Base-by-base conservation (phyloP, 2,888 invertebrate species). In the Sarcophaga rosellei region DNA sequence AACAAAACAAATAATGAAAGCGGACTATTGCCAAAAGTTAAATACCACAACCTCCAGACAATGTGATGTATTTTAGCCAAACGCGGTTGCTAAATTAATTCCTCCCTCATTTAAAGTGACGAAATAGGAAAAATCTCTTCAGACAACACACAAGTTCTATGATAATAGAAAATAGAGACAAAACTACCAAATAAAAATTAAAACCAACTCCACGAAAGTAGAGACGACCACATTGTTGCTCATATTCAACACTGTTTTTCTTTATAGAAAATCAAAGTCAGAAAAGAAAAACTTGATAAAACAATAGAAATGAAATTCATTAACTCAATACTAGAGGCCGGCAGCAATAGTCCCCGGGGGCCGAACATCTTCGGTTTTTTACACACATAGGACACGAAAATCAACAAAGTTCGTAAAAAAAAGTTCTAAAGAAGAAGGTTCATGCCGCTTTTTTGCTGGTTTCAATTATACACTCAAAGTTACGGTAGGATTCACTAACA, bases 181-280 rank as follows among this genome's bases (percentile, higher is more conserved):
- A 47, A 47, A 47, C 25, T 66, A 20, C 10, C 35, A 66, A 63
- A 66, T 35, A 66, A 1, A 35, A 35, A 15, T 35, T 44, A 5
- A 66, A 66, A 45, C 66, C 4, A 45, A 62, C 21, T 35, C 35
- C 35, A 8, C 35, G 35, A 35, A 35, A 17, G 61, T 15, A 45
- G 21, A 44, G 44, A 73, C 35, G 35, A 21, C 44, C 12, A 20
- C 20, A 44, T 66, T 66, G 11, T 11, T 15, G n/a, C n/a, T 45
- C 66, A n/a, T 20, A 20, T 21, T 20, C 11, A 17, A 17, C 15
- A n/a, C 17, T 25, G 17, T 35, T 72, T 44, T 23, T 45, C 15
- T 61, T 25, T 74, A 59, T 62, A 62, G 61, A 74, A 68, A 74
- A 68, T 44, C 53, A 81, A 68, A 74, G 74, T 62, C 47, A 68